Evolutionary conservation across 2,113 vertebrate species (phyloP), one percentile per base, ranked within the genome.

Genomic region (Leptobrachium ailaonicum): DNA sequence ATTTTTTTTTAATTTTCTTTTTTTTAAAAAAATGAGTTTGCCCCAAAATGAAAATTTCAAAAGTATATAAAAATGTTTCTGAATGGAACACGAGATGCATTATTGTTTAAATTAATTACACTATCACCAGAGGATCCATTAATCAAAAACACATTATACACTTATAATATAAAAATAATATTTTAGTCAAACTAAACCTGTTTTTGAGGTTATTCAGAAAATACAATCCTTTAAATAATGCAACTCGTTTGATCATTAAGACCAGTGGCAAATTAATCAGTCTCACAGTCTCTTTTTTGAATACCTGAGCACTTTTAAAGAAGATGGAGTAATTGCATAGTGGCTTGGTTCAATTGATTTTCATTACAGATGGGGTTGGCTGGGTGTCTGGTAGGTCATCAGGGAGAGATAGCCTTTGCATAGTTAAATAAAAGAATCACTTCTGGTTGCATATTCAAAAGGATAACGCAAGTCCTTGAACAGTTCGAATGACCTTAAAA

Each of bases 331-430:
- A 93, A 95, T 94, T 92, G 91, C 93, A 94, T 91, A 93, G 89
- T 94, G 92, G 94, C 90, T 94, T 88, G 85, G 84, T 89, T 85
- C 70, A 87, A 96, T 95, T 94, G 92, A 96, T 95, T 96, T 92
- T 92, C 91, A 92, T 94, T 94, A 93, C 91, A 86, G 91, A 94
- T 93, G 88, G 87, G 88, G 88, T 89, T 88, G 88, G 85, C 73
- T 85, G 83, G 86, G 87, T 87, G 87, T 87, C 82, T 91, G 90
- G 91, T 92, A 92, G 91, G 92, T 93, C 94, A 91, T 82, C 53
- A 71, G 89, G 88, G 90, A 90, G 77, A 87, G 71, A 87, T 86
- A 87, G 88, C 83, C 90, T 92, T 88, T 90, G 91, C 89, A 94
- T 93, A 87, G 79, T 85, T 92, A 93, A 95, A 92, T 90, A 90